A percentile compares a stretch with the other conserved stretches of the same genome.
These are phyloP conservation scores for Agrypnia vestita DNA, from an alignment of 1,140 invertebrate species.

Conservation along the genomic window DNA sequence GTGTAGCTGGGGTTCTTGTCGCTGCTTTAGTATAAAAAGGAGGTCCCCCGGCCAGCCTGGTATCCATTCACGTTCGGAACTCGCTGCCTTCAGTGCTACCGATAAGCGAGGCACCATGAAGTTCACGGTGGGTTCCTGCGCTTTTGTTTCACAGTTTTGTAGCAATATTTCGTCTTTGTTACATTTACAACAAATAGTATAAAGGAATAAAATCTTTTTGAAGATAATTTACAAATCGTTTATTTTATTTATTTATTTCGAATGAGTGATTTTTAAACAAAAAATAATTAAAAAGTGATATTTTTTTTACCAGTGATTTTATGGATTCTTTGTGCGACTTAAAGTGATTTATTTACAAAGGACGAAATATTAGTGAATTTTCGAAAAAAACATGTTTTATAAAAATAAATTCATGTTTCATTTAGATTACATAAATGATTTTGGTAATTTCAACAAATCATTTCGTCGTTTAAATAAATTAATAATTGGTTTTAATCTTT, in stretches of 20 bases:
- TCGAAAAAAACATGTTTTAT: not conserved
- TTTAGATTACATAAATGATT: not conserved
- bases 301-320: not conserved
- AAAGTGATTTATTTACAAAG: not conserved
- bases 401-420: not conserved
- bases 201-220: too few species aligned
- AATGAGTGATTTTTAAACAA: not conserved
- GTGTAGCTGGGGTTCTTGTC: slow-evolving; percentile 70
- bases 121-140: slow-evolving; percentile 68
- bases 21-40: slow-evolving; percentile 71
- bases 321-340: slow-evolving; percentile 18
- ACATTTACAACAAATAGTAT: too few species aligned
- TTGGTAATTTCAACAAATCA: not conserved
- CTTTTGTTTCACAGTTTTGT: not conserved
- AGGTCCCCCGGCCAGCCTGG: slow-evolving; percentile 62
- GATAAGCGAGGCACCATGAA: slow-evolving; percentile 72
- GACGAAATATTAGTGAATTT: too few species aligned
- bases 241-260: too few species aligned
- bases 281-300: not conserved
- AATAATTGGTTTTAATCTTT: slow-evolving; percentile 46
- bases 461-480: not conserved
- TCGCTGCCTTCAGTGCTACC: slow-evolving; percentile 73
- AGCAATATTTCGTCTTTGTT: too few species aligned
- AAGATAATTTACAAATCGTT: too few species aligned
- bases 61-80: slow-evolving; percentile 72